These are phyloP conservation scores for Rhyzopertha dominica DNA, from an alignment of 1,140 invertebrate species.

Conservation along the genomic window DNA sequence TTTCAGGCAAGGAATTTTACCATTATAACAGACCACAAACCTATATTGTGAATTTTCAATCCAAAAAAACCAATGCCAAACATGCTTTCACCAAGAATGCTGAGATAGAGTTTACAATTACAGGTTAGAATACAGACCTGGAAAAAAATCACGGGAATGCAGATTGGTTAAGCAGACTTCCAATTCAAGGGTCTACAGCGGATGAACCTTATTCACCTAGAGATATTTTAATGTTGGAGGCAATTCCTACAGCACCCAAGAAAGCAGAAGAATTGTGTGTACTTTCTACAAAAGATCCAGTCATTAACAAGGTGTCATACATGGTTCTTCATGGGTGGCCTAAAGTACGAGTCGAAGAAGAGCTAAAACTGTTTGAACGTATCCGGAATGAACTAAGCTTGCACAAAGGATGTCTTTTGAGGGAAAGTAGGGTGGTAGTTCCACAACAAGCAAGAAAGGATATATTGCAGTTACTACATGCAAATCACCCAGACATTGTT, in stretches of 20 bases:
- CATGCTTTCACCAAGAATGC: conserved; percentile 33
- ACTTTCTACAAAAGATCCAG: too few species aligned
- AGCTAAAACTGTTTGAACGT: conserved; percentile 13
- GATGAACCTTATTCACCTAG: conserved; percentile 7
- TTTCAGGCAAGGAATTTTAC: conserved; percentile 51
- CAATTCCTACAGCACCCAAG: conserved; percentile 18
- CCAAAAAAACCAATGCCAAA: conserved; percentile 35
- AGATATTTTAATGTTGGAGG: conserved; percentile 5
- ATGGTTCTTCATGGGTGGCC: too few species aligned
- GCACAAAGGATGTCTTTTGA: conserved; percentile 29
- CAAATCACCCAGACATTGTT: conserved; percentile 44
- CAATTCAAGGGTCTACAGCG: conserved; percentile 16
- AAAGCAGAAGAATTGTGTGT: too few species aligned
- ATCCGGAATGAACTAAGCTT: conserved; percentile 23
- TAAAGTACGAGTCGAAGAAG: conserved; percentile 14
- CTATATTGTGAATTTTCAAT: conserved; percentile 47
- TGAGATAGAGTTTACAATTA: conserved; percentile 41
- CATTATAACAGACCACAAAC: conserved; percentile 49
- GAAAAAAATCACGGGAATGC: conserved; percentile 18
- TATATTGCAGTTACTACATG: conserved; percentile 44
- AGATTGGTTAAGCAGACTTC: conserved; percentile 35
- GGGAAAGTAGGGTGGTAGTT: conserved; percentile 40
- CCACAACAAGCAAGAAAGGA: conserved; percentile 30
- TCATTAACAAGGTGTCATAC: too few species aligned
- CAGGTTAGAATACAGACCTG: conserved; percentile 35